These are phyloP conservation scores for Heteractis magnifica DNA, from an alignment of 92 coral and sea anemone species.

Conservation along the genomic window DNA sequence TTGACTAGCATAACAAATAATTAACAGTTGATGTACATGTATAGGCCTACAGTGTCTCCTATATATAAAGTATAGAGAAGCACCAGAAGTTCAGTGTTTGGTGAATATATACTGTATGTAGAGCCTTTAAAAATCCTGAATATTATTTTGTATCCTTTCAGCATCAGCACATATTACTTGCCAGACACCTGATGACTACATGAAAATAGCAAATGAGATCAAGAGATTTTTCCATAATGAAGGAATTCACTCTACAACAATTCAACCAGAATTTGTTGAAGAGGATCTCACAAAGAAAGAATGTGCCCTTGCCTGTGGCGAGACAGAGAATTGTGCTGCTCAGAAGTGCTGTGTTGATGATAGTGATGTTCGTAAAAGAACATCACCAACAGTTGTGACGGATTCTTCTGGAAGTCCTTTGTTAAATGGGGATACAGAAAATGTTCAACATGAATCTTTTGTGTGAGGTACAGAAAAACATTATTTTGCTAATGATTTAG, in stretches of 20 bases:
- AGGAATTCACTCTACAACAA: constrained; percentile 99
- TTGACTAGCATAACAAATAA: too few species aligned
- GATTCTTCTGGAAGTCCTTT: neutral
- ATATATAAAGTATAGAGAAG: too few species aligned
- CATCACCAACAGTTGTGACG: constrained; percentile 6
- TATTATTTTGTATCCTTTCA: constrained; percentile 11
- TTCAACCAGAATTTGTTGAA: constrained; percentile 92
- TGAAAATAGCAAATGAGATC: constrained; percentile 89
- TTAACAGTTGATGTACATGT: too few species aligned
- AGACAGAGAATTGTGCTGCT: constrained; percentile 79
- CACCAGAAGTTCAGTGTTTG: too few species aligned
- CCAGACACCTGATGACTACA: constrained; percentile 93
- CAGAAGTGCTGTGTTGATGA: constrained; percentile 91
- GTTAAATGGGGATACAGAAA: neutral
- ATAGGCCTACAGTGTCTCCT: too few species aligned
- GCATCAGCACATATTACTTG: constrained; percentile 97
- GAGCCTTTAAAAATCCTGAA: too few species aligned
- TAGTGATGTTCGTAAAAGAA: constrained; percentile 60
- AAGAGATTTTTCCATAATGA: constrained; percentile 96
- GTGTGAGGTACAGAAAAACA: constrained; percentile 1
- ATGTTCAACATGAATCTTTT: constrained; percentile 25
- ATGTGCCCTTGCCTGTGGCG: constrained; percentile 90
- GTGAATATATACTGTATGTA: too few species aligned
- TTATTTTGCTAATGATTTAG: neutral
- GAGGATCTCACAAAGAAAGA: constrained; percentile 48